Percentiles rank a stretch among this genome's conserved stretches.
These are phyloP conservation scores for Eupithecia subumbrata DNA, from an alignment of 2,888 invertebrate genomes.

Conservation along the genomic window DNA sequence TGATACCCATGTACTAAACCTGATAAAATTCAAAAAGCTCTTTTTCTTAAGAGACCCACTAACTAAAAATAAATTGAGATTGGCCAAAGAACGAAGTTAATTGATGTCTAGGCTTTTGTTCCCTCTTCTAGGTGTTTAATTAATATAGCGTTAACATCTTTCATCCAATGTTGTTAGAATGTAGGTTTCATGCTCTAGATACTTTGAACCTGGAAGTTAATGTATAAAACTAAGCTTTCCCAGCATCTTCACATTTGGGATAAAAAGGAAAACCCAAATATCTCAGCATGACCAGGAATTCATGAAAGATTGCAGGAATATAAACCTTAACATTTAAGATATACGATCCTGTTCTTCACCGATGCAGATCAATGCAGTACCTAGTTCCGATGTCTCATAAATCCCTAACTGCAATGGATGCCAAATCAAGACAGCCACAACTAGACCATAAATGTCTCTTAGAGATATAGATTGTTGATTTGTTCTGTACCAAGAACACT, in stretches of 20 bases:
- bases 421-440: conserved; percentile 48
- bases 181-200: too few species aligned
- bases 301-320: neutral
- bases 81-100: too few species aligned
- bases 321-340: neutral
- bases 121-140: too few species aligned
- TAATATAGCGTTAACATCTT: too few species aligned
- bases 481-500: neutral
- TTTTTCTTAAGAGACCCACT: too few species aligned
- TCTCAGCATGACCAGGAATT: neutral
- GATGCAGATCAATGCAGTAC: conserved; percentile 5
- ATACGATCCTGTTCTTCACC: neutral
- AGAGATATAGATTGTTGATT: conserved; percentile 29
- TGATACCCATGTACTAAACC: too few species aligned
- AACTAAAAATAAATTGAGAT: too few species aligned
- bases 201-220: neutral
- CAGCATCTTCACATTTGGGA: too few species aligned
- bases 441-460: conserved; percentile 47
- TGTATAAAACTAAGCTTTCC: too few species aligned
- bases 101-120: too few species aligned
- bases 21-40: too few species aligned
- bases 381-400: conserved; percentile 16
- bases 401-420: conserved; percentile 41
- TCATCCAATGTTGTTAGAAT: too few species aligned
- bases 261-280: neutral